These are phyloP conservation scores for Meda fulgida DNA, from an alignment of 2,797 vertebrate species.

Conservation along the genomic window DNA sequence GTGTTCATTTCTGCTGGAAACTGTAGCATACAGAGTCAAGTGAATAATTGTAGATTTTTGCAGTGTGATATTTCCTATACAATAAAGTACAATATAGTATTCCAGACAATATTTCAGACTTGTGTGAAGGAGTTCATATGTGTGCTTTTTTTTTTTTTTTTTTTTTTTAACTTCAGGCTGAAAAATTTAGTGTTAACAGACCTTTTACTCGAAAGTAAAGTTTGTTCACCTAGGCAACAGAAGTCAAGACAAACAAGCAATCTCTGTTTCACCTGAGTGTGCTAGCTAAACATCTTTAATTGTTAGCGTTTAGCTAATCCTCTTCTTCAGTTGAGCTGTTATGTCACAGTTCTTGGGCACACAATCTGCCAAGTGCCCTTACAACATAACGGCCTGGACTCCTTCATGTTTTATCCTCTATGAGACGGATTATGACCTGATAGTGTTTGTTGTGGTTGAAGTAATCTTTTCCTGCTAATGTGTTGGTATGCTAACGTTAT, in stretches of 20 bases:
- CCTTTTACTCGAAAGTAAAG: not conserved
- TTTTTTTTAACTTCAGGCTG: not conserved
- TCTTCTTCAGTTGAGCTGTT: constrained; percentile 24
- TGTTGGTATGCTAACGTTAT: not conserved
- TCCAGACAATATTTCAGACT: not conserved
- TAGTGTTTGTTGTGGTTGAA: not conserved
- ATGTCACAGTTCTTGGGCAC: constrained; percentile 11
- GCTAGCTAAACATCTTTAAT: constrained; percentile 33
- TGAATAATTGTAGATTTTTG: not conserved
- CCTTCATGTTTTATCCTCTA: not conserved
- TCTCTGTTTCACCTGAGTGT: constrained; percentile 2
- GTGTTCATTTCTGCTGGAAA: not conserved
- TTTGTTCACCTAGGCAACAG: constrained; percentile 12
- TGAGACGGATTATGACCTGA: not conserved
- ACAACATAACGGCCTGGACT: not conserved
- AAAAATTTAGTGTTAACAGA: not conserved
- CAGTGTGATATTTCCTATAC: not conserved
- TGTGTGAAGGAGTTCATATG: not conserved
- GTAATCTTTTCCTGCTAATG: not conserved
- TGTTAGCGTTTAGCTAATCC: constrained; percentile 40
- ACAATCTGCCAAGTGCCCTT: not conserved
- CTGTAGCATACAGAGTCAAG: not conserved
- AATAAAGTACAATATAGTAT: not conserved
- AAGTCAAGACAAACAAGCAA: constrained; percentile 13
- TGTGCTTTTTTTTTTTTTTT: not conserved